These are phyloP conservation scores for Microtus richardsoni DNA, from an alignment of 2,113 vertebrate species.

Conservation along the genomic window DNA sequence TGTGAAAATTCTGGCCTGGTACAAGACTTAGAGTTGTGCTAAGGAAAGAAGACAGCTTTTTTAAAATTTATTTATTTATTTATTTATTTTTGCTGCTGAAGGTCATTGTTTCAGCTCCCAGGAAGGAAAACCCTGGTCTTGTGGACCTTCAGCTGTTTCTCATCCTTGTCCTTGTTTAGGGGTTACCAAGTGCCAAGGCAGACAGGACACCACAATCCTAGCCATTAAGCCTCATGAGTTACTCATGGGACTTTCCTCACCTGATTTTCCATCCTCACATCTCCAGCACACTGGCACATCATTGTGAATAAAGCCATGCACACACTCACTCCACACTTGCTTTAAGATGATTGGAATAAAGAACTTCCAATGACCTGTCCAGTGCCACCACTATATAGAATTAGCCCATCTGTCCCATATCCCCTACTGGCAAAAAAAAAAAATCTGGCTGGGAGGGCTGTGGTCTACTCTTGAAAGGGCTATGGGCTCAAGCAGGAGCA, in stretches of 20 bases:
- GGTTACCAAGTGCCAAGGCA: background rate
- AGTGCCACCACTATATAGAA: background rate
- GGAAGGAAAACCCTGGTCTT: background rate
- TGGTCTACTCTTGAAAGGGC: background rate
- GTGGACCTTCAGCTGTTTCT: background rate
- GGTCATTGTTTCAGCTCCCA: background rate
- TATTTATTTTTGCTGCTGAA: background rate
- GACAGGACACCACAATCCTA: background rate
- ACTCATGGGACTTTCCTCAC: background rate
- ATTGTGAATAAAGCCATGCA: background rate
- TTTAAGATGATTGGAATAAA: slow-evolving; percentile 5
- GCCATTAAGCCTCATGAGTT: background rate
- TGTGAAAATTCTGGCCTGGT: background rate
- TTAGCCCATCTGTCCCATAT: background rate
- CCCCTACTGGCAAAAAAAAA: background rate
- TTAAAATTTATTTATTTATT: too few species aligned
- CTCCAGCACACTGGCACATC: background rate
- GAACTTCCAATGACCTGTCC: background rate
- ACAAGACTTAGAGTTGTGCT: background rate
- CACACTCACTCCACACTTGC: background rate
- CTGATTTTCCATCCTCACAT: background rate
- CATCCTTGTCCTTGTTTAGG: background rate
- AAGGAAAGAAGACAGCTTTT: background rate
- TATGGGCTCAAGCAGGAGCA: slow-evolving; percentile 1
- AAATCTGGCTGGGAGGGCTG: background rate